phyloP scores from a whole-genome alignment of 2,888 invertebrate genomes.

The Zootermopsis nevadensis region DNA sequence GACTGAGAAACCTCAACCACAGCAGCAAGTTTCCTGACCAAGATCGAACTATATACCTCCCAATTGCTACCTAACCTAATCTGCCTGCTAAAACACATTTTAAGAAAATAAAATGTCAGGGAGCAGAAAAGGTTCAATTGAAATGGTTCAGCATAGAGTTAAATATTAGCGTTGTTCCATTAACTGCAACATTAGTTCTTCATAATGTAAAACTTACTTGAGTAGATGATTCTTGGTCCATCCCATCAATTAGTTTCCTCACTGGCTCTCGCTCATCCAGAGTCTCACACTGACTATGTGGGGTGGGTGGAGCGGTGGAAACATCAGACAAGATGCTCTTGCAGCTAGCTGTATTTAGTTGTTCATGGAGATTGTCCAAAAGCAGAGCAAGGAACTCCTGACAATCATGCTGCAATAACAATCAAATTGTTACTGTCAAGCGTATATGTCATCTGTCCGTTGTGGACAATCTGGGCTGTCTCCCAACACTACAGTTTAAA shows the following conservation, averaged over 20 bases:
- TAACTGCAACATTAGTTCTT: too few relatives aligned
- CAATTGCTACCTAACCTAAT: too few relatives aligned
- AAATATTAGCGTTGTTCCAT: too few relatives aligned
- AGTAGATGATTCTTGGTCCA: slow-evolving; percentile 43
- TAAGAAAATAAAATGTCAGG: too few relatives aligned
- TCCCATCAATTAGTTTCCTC: slow-evolving; percentile 36
- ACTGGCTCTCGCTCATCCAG: slow-evolving; percentile 44
- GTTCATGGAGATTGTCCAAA: slow-evolving; percentile 72
- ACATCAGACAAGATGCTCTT: slow-evolving; percentile 52
- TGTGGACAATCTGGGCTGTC: too few relatives aligned
- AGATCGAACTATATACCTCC: too few relatives aligned
- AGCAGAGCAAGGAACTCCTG: slow-evolving; percentile 74
- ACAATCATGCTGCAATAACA: slow-evolving; percentile 70
- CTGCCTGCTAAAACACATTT: too few relatives aligned
- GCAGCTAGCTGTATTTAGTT: slow-evolving; percentile 64
- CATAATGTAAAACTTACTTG: slow-evolving; percentile 19
- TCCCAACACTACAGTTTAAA: too few relatives aligned
- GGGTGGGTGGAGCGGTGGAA: slow-evolving; percentile 50
- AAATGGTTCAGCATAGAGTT: too few relatives aligned
- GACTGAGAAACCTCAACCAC: too few relatives aligned
- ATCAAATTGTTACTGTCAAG: background rate
- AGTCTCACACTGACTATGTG: slow-evolving; percentile 50
- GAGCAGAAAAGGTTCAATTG: too few relatives aligned
- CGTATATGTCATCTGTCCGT: background rate
- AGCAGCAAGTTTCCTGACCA: too few relatives aligned